phyloP scores from a whole-genome alignment of 2,888 invertebrate genomes.

The Agrotis exclamationis region DNA sequence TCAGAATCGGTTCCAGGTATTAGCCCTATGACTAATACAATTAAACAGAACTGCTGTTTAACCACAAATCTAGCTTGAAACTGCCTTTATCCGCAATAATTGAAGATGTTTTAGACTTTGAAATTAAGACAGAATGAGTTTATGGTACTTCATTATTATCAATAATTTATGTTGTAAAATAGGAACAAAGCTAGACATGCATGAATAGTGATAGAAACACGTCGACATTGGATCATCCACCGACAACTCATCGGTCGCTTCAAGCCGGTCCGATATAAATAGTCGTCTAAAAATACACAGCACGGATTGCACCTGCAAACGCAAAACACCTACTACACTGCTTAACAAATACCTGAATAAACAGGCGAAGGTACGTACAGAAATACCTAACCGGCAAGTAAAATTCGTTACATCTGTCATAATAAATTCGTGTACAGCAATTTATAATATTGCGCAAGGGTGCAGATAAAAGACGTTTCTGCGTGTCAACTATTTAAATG shows the following conservation, averaged over 20 bases:
- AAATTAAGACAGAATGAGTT: constrained; percentile 19
- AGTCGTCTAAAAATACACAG: constrained; percentile 87
- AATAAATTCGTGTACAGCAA: constrained; percentile 37
- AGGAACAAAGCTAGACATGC: constrained; percentile 39
- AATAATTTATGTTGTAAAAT: constrained; percentile 16
- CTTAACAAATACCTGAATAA: constrained; percentile 58
- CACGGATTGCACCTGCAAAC: constrained; percentile 86
- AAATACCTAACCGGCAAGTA: constrained; percentile 37
- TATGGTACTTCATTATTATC: constrained; percentile 28
- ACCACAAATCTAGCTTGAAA: constrained; percentile 10
- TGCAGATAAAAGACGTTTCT: constrained; percentile 27
- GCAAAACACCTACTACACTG: constrained; percentile 65
- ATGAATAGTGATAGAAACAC: constrained; percentile 65
- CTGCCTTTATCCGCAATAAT: constrained; percentile 26
- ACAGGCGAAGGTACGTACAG: constrained; percentile 32
- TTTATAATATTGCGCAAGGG: constrained; percentile 19
- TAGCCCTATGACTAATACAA: constrained; percentile 27
- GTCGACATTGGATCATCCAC: constrained; percentile 76
- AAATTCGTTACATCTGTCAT: constrained; percentile 38
- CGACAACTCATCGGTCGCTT: constrained; percentile 77
- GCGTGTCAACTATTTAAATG: constrained; percentile 38
- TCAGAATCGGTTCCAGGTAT: constrained; percentile 17
- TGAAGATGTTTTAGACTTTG: constrained; percentile 27
- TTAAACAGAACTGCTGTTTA: constrained; percentile 24
- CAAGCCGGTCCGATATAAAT: constrained; percentile 88